Percentiles rank a stretch among this genome's conserved stretches.
phyloP scores from a whole-genome alignment of 2,113 vertebrate genomes.

The Hepsetus odoe region DNA sequence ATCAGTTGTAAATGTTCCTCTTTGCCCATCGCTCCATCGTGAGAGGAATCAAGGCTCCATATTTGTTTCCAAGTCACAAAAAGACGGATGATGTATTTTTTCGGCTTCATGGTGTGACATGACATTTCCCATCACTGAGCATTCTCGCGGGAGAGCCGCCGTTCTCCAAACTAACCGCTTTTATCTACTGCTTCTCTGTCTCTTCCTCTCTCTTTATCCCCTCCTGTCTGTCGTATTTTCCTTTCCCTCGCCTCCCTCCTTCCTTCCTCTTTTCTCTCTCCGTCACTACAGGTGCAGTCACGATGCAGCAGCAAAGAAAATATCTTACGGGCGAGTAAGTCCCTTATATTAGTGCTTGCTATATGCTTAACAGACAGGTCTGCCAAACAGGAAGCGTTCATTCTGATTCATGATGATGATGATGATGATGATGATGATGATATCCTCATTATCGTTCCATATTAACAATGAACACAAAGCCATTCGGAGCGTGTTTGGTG shows the following conservation, averaged over 20 bases:
- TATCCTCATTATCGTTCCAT: no score
- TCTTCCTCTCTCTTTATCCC: neutral
- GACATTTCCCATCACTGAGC: constrained; percentile 38
- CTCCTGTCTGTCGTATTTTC: constrained; percentile 38
- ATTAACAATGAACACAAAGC: no score
- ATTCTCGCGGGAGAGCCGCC: constrained; percentile 8
- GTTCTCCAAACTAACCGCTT: constrained; percentile 25
- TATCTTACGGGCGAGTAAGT: constrained; percentile 99
- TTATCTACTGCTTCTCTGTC: constrained; percentile 9
- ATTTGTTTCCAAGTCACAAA: constrained; percentile 35
- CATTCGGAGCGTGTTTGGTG: no score
- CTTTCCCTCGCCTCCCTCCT: constrained; percentile 5
- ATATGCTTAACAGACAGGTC: no score
- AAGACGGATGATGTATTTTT: constrained; percentile 18
- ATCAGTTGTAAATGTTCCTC: constrained; percentile 28
- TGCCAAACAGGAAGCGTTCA: no score
- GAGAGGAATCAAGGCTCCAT: constrained; percentile 36
- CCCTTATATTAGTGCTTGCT: neutral
- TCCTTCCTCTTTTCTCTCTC: constrained; percentile 35
- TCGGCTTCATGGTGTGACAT: constrained; percentile 29
- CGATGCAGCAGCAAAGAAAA: constrained; percentile 99
- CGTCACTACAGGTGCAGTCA: constrained; percentile 93
- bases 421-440: no score
- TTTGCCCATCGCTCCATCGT: constrained; percentile 40
- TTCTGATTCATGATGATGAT: no score